Evolutionary conservation across 2,113 vertebrate species (phyloP).

Genomic region (Eptesicus fuscus): DNA sequence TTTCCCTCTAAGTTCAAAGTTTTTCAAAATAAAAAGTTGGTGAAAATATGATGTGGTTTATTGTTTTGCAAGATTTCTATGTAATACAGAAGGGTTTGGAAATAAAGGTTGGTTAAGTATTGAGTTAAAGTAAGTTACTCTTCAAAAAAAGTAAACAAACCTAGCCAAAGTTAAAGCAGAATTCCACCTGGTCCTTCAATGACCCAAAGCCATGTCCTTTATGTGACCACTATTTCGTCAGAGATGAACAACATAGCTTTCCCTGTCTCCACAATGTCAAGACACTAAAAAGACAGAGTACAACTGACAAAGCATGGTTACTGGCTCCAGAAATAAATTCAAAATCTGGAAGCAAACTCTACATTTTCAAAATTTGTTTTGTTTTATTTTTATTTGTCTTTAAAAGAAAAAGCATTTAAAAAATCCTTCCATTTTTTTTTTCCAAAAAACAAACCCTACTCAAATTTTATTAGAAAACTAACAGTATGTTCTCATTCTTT

Average conservation of each 20-base stretch:
- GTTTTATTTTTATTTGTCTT: neutral
- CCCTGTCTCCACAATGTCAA: neutral
- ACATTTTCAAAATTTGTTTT: neutral
- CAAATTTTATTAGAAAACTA: neutral
- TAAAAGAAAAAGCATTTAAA: neutral
- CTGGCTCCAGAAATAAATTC: neutral
- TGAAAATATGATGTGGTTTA: neutral
- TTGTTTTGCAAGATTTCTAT: neutral
- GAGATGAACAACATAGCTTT: slow-evolving; percentile 13
- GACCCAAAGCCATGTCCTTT: neutral
- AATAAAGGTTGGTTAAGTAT: neutral
- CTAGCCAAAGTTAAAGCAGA: neutral
- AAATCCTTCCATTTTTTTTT: neutral
- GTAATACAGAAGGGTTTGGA: neutral
- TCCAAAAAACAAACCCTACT: neutral
- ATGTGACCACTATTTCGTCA: neutral
- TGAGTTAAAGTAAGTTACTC: neutral
- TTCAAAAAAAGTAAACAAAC: slow-evolving; percentile 1
- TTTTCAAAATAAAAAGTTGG: slow-evolving; percentile 22
- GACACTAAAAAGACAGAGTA: neutral
- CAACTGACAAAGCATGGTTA: neutral
- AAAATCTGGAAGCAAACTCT: neutral
- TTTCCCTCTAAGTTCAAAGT: neutral
- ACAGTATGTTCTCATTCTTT: neutral
- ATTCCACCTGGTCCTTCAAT: neutral